phyloP scores from a whole-genome alignment of 2,113 vertebrate species.

The Indicator indicator region DNA sequence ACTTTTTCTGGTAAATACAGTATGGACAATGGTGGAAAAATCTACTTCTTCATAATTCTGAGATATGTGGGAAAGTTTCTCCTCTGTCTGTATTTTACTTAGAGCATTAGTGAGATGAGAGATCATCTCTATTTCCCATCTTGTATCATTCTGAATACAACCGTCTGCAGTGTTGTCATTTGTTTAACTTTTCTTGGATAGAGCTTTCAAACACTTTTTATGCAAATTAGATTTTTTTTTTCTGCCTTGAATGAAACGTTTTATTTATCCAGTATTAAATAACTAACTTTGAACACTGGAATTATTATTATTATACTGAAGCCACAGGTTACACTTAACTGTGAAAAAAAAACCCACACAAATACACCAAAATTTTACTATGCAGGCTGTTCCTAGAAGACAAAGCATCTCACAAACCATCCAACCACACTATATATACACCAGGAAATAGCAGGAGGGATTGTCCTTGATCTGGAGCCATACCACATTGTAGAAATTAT shows the following conservation, averaged over 20 bases:
- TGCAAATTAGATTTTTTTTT: not conserved
- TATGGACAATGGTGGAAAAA: not conserved
- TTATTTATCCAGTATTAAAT: not conserved
- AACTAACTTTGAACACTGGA: not conserved
- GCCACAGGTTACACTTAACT: not conserved
- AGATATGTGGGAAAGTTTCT: not conserved
- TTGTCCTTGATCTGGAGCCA: slow-evolving; percentile 52
- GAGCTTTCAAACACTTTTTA: not conserved
- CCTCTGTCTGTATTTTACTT: not conserved
- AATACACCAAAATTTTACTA: not conserved
- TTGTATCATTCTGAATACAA: not conserved
- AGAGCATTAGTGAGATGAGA: not conserved
- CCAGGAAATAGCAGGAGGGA: slow-evolving; percentile 35
- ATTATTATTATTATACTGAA: not conserved
- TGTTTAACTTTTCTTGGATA: not conserved
- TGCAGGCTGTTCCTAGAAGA: not conserved
- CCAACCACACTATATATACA: not conserved
- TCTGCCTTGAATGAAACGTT: not conserved
- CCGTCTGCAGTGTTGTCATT: not conserved
- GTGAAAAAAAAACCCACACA: not conserved
- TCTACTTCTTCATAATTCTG: not conserved
- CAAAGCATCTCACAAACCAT: slow-evolving; percentile 27
- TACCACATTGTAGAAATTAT: slow-evolving; percentile 23
- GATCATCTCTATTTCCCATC: not conserved
- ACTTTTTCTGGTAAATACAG: not conserved